Base-by-base conservation (phyloP, 2,797 vertebrate species). In the Psittacula derbiana region DNA sequence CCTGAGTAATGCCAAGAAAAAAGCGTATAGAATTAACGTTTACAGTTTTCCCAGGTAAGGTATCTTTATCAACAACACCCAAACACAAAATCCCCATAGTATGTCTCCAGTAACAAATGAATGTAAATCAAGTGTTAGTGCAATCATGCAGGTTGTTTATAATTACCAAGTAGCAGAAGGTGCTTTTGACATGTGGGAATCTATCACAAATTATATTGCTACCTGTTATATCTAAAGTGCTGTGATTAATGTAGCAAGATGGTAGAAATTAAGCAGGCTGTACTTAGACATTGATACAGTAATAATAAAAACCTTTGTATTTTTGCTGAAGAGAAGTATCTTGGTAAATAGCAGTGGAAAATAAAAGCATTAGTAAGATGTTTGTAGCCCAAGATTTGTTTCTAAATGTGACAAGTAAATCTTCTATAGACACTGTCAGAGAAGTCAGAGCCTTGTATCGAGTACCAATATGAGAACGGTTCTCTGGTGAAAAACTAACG, bases 161-260 rank as follows among this genome's bases (percentile, higher is more conserved):
- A 91, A 91, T 88, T 94, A 89, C 52, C 31, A 88, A 92, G 73
- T 67, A 86, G 64, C 46, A 96, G 90, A 93, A 82, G 33, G 43
- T 79, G 36, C 18, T 89, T 96, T 61, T 82, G 60, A 90, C 46
- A 49, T 55, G 24, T 24, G 62, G 44, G 92, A 85, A 76, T 86
- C 38, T 79, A 6, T 67, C 24, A 38, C 18, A 62, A 38, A 91
- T 86, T 88, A 31, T 49, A 4, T 66, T 81, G 36, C 46, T 93
- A 50, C 62, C 53, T 74, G 21, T 57, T 67, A 24, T 40, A 61
- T 44, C 38, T 75, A 1, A 46, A 94, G 28, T 55, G 38, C 50
- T 94, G 40, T 96, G 76, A 86, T 80, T 96, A 86, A 67, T 14
- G 10, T 31, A 38, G 17, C 16, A 6, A 73, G 52, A 72, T 75